These are phyloP conservation scores for Grantiella picta DNA, from an alignment of 2,113 vertebrate species.

Conservation along the genomic window DNA sequence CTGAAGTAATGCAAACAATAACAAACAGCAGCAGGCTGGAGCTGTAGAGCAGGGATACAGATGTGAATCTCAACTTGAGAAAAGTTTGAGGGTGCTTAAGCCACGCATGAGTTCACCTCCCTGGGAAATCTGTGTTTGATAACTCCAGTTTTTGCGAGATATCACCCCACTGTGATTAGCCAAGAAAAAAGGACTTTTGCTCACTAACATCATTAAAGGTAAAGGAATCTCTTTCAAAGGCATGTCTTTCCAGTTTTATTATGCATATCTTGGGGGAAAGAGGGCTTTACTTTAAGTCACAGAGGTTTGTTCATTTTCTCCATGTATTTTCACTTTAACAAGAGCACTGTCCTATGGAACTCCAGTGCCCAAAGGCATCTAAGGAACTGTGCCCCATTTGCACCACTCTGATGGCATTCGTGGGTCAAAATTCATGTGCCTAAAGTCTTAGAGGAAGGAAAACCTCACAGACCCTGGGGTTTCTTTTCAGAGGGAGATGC, in stretches of 20 bases:
- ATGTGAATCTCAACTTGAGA: neutral
- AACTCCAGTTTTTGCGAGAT: neutral
- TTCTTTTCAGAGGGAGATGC: neutral
- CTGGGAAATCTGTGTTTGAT: neutral
- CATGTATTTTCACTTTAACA: neutral
- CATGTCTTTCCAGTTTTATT: neutral
- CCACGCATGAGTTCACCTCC: neutral
- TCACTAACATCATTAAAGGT: neutral
- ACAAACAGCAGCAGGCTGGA: neutral
- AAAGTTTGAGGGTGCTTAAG: neutral
- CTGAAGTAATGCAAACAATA: constrained; percentile 29
- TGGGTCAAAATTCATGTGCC: neutral
- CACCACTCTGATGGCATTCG: neutral
- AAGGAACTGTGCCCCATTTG: neutral
- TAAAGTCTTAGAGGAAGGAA: neutral
- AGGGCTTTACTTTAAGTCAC: neutral
- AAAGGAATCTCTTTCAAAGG: neutral
- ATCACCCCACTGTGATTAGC: neutral
- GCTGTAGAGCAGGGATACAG: constrained; percentile 3
- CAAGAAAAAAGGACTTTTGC: neutral
- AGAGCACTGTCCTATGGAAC: neutral
- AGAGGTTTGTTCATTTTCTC: neutral
- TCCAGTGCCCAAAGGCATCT: neutral
- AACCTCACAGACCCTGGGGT: neutral
- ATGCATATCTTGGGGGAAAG: neutral